phyloP scores from a whole-genome alignment of 1,140 invertebrate genomes.

The Venturia canescens region DNA sequence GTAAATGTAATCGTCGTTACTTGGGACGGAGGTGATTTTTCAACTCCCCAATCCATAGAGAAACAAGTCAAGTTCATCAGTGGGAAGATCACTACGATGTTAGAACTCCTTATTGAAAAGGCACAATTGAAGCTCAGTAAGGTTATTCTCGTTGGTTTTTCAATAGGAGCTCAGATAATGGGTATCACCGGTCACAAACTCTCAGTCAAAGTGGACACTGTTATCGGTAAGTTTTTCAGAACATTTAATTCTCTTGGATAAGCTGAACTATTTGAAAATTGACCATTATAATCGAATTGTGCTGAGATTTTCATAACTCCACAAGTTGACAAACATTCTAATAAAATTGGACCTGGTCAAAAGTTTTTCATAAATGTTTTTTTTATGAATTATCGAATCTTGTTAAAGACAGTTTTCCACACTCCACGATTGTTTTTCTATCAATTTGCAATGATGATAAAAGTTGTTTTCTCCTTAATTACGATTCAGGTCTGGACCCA shows the following conservation, averaged over 20 bases:
- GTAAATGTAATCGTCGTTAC: conserved; percentile 80
- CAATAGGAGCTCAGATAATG: conserved; percentile 76
- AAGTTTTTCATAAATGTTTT: too few species aligned
- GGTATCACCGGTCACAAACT: conserved; percentile 70
- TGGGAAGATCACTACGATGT: conserved; percentile 64
- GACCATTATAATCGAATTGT: too few species aligned
- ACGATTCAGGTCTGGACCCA: conserved; percentile 78
- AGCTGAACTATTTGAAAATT: too few species aligned
- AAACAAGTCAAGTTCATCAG: conserved; percentile 65
- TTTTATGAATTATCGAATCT: too few species aligned
- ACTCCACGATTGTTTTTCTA: too few species aligned
- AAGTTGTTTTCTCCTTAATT: conserved; percentile 44
- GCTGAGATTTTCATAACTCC: too few species aligned
- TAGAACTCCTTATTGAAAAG: conserved; percentile 65
- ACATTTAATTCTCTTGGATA: too few species aligned
- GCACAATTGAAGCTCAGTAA: conserved; percentile 37
- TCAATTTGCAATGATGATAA: too few species aligned
- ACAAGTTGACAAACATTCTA: too few species aligned
- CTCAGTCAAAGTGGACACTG: conserved; percentile 59
- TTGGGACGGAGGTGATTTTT: conserved; percentile 74
- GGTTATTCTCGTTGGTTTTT: conserved; percentile 76
- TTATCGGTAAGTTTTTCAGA: conserved; percentile 61
- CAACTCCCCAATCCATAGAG: conserved; percentile 68
- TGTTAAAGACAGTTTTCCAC: too few species aligned
- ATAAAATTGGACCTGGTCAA: too few species aligned